Evolutionary conservation across 2,113 vertebrate species (phyloP), one percentile per base, ranked within the genome.

Genomic region (Oncorhynchus keta): DNA sequence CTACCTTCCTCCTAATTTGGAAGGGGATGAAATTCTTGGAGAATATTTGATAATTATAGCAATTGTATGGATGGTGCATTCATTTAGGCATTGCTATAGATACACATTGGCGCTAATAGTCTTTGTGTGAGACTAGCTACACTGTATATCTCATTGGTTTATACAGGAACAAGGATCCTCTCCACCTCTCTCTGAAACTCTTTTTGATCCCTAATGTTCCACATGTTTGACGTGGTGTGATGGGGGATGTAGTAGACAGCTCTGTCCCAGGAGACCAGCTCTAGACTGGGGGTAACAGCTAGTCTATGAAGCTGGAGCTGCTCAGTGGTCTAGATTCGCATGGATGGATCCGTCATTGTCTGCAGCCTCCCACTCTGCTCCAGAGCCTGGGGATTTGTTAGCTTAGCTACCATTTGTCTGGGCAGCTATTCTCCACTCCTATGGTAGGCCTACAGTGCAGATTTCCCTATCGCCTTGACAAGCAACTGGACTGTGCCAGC

Each of bases 301-400:
- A 11, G 13, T 51, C 26, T 3, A 22, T 77, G 57, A 61, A 39
- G 9, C 39, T 71, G 75, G 81, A 84, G 57, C 26, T 81, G 75
- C 84, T 89, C 85, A 85, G 76, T 69, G 79, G 87, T 81, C 84
- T 30, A 85, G 69, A 64, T 45, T 45, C 39, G 39, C 39, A 45
- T 45, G 39, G 39, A 20, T 30, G 78, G 79, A 85, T 86, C 83
- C 79, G 86, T 79, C 80, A 73, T 74, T 75, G 68, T 79, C 68
- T 67, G 77, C 68, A 75, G 74, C 82, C 82, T 80, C 74, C 72
- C 70, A n/a, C 57, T 77, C 75, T 68, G 39, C 73, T 72, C 73
- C 61, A 73, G 80, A 68, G 79, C 79, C 66, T 16, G 77, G 86
- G 87, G 86, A 83, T 85, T 90, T 86, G 85, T 89, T 89, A 87